These are phyloP conservation scores for Bradysia coprophila DNA, from an alignment of 1,140 invertebrate species.

Conservation along the genomic window DNA sequence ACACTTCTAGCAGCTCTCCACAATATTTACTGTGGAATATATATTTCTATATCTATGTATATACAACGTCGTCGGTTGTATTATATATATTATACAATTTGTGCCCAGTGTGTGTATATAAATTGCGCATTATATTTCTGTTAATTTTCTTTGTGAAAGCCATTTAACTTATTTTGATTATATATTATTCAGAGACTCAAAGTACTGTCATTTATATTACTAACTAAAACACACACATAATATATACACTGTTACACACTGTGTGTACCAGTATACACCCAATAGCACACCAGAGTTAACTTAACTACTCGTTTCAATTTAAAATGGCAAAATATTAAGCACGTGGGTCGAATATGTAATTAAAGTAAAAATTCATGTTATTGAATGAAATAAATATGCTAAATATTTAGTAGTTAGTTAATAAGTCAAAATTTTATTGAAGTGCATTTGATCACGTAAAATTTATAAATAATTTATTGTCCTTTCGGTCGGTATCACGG, in stretches of 20 bases:
- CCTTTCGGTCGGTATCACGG: too few species aligned
- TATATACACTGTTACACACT: background rate
- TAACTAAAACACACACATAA: background rate
- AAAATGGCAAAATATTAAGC: background rate
- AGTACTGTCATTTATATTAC: background rate
- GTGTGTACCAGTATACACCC: background rate
- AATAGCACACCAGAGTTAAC: too few species aligned
- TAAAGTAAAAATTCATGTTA: background rate
- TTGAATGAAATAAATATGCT: too few species aligned
- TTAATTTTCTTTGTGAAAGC: background rate
- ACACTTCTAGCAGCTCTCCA: background rate
- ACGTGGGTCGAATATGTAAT: background rate
- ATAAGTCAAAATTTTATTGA: too few species aligned
- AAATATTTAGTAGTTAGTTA: too few species aligned
- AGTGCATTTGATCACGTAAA: too few species aligned
- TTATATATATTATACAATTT: background rate
- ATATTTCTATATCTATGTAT: background rate
- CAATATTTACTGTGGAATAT: too few species aligned
- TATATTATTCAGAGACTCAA: background rate
- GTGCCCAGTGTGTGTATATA: background rate
- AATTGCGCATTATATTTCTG: background rate
- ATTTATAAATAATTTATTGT: too few species aligned
- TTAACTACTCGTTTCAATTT: too few species aligned
- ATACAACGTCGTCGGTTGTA: background rate
- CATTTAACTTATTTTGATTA: background rate